Evolutionary conservation across 2,797 vertebrate species (phyloP).

Genomic region (Knipowitschia caucasica): DNA sequence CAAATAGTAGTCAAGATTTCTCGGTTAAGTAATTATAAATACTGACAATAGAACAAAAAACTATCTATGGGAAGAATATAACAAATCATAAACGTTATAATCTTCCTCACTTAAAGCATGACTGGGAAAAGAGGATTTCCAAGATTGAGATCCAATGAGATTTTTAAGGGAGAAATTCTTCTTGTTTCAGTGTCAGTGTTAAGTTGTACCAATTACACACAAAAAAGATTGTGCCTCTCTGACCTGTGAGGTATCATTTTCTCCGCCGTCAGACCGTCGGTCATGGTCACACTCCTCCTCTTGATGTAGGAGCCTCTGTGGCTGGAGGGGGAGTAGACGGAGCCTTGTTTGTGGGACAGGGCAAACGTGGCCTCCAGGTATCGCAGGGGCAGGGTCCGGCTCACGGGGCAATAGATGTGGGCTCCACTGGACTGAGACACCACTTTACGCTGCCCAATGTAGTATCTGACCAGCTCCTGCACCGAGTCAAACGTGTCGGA

Average conservation of each 20-base stretch:
- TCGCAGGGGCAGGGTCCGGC: slow-evolving; percentile 92
- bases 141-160: no score
- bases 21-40: neutral
- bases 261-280: slow-evolving; percentile 88
- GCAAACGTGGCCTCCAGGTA: slow-evolving; percentile 97
- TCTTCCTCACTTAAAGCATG: no score
- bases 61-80: neutral
- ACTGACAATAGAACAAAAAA: slow-evolving; percentile 8
- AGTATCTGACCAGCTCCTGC: slow-evolving; percentile 88
- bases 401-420: slow-evolving; percentile 92
- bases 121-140: no score
- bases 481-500: slow-evolving; percentile 91
- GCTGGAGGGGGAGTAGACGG: slow-evolving; percentile 79
- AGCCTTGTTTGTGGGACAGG: slow-evolving; percentile 81
- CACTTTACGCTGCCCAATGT: slow-evolving; percentile 86
- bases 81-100: no score
- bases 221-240: slow-evolving; percentile 7
- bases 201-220: no score
- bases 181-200: no score
- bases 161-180: no score
- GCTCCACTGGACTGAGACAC: slow-evolving; percentile 87
- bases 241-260: slow-evolving; percentile 93
- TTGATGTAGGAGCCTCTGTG: slow-evolving; percentile 94
- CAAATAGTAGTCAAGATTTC: neutral
- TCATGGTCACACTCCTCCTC: slow-evolving; percentile 95